phyloP scores from a whole-genome alignment of 2,113 vertebrate species.

The Centropristis striata region DNA sequence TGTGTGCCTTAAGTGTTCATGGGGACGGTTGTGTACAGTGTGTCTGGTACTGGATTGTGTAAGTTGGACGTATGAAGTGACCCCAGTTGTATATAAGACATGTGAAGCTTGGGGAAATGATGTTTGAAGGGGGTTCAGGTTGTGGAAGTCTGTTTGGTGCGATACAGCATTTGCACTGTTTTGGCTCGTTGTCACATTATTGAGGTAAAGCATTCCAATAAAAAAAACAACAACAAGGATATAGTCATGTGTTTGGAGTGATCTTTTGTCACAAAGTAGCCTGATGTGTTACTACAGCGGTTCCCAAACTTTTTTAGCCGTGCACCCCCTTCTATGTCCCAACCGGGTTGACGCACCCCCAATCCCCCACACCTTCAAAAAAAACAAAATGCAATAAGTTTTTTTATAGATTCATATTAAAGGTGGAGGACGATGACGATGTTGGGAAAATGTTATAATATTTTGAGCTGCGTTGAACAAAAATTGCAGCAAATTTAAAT shows the following conservation, averaged over 20 bases:
- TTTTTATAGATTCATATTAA: too few species aligned
- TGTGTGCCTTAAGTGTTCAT: slow-evolving; percentile 71
- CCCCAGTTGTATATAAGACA: slow-evolving; percentile 54
- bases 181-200: slow-evolving; percentile 68
- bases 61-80: slow-evolving; percentile 44
- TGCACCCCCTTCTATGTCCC: too few species aligned
- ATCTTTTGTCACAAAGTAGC: not conserved
- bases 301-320: too few species aligned
- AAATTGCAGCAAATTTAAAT: too few species aligned
- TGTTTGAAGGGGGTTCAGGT: slow-evolving; percentile 30
- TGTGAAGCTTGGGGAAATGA: slow-evolving; percentile 36
- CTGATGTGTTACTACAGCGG: too few species aligned
- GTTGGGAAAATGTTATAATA: too few species aligned
- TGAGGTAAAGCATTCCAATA: slow-evolving; percentile 78
- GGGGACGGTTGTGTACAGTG: slow-evolving; percentile 49
- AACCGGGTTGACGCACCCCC: too few species aligned
- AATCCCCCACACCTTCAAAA: too few species aligned
- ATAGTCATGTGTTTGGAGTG: slow-evolving; percentile 2
- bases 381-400: too few species aligned
- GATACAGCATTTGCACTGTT: slow-evolving; percentile 67
- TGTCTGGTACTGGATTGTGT: slow-evolving; percentile 44
- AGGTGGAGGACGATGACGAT: too few species aligned
- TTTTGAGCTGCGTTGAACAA: too few species aligned
- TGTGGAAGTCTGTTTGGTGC: slow-evolving; percentile 51
- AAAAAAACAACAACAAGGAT: slow-evolving; percentile 57